A percentile compares a stretch with the other conserved stretches of the same genome.
Conservation (phyloP, 2,113 vertebrate genomes). For the Salvelinus alpinus region DNA sequence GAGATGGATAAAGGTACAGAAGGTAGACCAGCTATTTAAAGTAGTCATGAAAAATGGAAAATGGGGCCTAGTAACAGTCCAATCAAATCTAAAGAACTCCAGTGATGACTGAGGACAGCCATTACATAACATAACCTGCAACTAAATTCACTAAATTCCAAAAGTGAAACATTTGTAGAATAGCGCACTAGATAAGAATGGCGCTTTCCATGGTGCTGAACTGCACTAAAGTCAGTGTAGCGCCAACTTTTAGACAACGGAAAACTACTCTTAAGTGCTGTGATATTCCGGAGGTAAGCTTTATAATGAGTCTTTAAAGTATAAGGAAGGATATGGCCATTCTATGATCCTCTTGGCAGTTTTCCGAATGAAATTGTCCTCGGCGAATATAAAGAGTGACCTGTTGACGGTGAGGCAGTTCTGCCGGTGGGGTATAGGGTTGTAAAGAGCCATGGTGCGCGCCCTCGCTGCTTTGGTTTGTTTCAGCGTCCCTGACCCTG, state of each 20-base stretch:
- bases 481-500: constrained; percentile 80
- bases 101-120: neutral
- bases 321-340: constrained; percentile 95
- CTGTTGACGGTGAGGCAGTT: constrained; percentile 99
- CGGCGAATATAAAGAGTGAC: constrained; percentile 96
- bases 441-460: constrained; percentile 97
- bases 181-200: neutral
- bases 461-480: constrained; percentile 95
- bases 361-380: constrained; percentile 96
- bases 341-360: constrained; percentile 94
- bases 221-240: neutral
- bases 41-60: no score
- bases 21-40: no score
- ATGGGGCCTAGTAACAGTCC: no score
- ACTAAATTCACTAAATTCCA: neutral
- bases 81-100: no score
- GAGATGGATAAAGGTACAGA: no score
- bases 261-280: neutral
- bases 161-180: neutral
- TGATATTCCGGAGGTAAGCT: neutral
- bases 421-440: constrained; percentile 91
- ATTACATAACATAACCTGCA: neutral
- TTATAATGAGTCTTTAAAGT: neutral
- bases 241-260: neutral
- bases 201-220: constrained; percentile 64